Conservation (phyloP, 2,888 invertebrate genomes). For the Elgonia sp. region DNA sequence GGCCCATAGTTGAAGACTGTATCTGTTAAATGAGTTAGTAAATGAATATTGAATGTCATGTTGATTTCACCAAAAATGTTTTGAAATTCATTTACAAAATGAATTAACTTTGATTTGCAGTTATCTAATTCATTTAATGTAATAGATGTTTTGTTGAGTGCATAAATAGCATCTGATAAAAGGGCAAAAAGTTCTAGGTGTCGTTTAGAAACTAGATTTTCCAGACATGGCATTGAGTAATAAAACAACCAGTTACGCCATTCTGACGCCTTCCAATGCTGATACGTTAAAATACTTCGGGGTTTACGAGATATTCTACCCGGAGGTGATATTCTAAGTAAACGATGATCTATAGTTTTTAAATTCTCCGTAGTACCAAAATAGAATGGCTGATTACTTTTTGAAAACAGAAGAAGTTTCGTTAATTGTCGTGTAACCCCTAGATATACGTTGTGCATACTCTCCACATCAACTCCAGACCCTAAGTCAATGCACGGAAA, state of each 20-base stretch:
- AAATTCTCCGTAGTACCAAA: constrained; percentile 46
- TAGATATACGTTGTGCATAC: constrained; percentile 20
- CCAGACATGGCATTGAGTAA: constrained; percentile 44
- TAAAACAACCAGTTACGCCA: constrained; percentile 72
- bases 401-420: constrained; percentile 8
- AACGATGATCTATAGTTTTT: constrained; percentile 54
- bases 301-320: constrained; percentile 62
- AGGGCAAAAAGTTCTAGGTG: neutral
- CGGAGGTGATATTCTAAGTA: constrained; percentile 55
- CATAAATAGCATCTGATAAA: constrained; percentile 32
- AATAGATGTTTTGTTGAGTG: constrained; percentile 20
- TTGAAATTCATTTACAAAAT: constrained; percentile 14
- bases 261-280: constrained; percentile 70
- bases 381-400: neutral
- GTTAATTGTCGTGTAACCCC: neutral
- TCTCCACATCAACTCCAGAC: neutral
- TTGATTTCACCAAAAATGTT: constrained; percentile 8
- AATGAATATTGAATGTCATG: constrained; percentile 33
- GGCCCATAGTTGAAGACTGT: constrained; percentile 37
- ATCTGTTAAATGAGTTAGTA: constrained; percentile 20
- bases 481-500: constrained; percentile 6
- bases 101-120: neutral
- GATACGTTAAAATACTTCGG: constrained; percentile 43
- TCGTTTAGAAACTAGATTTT: constrained; percentile 11
- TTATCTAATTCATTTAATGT: constrained; percentile 1